Evolutionary conservation across 2,888 invertebrate genomes (phyloP).

Genomic region (Micoletzkya japonica): DNA sequence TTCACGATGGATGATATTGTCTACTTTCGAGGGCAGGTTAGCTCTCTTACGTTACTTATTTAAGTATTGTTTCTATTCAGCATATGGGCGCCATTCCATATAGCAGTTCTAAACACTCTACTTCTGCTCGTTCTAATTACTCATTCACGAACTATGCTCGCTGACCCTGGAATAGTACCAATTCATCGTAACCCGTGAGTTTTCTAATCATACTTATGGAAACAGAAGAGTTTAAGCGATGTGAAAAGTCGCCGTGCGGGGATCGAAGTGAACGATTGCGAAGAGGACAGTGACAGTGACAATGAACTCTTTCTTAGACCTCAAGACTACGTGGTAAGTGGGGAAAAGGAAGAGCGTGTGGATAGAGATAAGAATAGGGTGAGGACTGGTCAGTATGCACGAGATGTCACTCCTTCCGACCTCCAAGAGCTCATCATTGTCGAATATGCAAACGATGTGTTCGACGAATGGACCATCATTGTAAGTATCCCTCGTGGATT

Average conservation of each 20-base stretch:
- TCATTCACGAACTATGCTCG: constrained; percentile 82
- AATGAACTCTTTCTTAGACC: constrained; percentile 23
- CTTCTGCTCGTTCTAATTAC: constrained; percentile 77
- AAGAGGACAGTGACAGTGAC: constrained; percentile 18
- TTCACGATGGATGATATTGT: constrained; percentile 79
- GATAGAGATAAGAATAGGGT: constrained; percentile 34
- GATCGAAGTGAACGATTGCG: background rate
- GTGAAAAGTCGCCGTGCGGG: background rate
- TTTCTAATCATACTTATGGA: background rate
- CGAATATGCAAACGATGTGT: constrained; percentile 83
- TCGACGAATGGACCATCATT: constrained; percentile 82
- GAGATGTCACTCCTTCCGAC: constrained; percentile 77
- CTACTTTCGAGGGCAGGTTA: constrained; percentile 80
- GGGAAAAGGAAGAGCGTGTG: background rate
- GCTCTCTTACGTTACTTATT: too few relatives aligned
- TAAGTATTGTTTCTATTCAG: constrained; percentile 30
- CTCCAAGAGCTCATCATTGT: constrained; percentile 85
- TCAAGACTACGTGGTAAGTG: constrained; percentile 17
- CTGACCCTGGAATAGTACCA: constrained; percentile 86
- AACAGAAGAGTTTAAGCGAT: background rate
- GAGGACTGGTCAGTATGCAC: constrained; percentile 75
- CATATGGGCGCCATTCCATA: constrained; percentile 79
- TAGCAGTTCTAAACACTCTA: constrained; percentile 78
- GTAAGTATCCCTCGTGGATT: constrained; percentile 66
- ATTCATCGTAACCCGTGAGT: constrained; percentile 72